Evolutionary conservation across 2,888 invertebrate genomes (phyloP).

Genomic region (Nephrotoma flavescens): DNA sequence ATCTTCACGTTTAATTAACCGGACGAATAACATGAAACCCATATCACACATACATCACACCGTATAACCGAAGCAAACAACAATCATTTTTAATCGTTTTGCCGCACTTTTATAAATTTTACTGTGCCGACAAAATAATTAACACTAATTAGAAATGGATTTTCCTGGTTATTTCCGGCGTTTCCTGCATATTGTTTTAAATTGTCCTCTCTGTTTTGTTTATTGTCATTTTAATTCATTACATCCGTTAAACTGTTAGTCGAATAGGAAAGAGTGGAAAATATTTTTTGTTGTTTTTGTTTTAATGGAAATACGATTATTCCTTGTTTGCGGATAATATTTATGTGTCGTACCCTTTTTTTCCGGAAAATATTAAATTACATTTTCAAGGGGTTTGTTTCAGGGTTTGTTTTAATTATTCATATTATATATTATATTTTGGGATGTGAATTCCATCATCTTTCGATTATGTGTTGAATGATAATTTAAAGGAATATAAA

Average conservation of each 20-base stretch:
- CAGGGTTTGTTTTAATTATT: not conserved
- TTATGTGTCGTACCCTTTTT: not conserved
- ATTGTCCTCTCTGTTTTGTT: not conserved
- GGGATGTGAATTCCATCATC: not conserved
- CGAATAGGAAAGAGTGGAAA: not conserved
- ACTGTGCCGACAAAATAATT: not conserved
- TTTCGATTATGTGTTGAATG: not conserved
- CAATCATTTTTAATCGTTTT: not conserved
- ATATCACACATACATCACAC: not conserved
- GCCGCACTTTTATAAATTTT: not conserved
- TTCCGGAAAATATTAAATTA: not conserved
- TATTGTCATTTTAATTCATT: not conserved
- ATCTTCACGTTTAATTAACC: not conserved
- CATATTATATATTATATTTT: not conserved
- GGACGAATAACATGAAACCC: not conserved
- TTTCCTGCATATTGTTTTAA: not conserved
- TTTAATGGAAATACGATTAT: not conserved
- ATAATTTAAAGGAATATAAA: no score
- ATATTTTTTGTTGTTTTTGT: not conserved
- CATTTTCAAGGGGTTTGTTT: not conserved
- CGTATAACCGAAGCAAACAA: not conserved
- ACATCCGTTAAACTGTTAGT: not conserved
- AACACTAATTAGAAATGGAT: not conserved
- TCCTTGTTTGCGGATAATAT: not conserved
- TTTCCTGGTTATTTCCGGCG: not conserved